phyloP scores from a whole-genome alignment of 2,113 vertebrate species.

The Mellivora capensis region DNA sequence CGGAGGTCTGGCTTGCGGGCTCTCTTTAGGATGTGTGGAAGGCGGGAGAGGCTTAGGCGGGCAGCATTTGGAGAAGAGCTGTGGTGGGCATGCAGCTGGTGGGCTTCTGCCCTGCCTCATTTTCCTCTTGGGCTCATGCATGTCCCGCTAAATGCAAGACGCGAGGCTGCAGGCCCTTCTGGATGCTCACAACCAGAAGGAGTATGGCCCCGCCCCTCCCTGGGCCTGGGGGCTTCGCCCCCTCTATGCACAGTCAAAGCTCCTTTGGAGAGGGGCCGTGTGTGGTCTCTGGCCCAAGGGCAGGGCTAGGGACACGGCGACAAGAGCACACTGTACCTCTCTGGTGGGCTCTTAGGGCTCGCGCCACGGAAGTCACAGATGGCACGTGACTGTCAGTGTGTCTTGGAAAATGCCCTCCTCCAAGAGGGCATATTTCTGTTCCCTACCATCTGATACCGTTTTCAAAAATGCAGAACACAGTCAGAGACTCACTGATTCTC shows the following conservation, averaged over 20 bases:
- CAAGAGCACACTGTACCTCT: neutral
- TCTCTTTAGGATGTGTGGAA: neutral
- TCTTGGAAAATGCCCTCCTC: neutral
- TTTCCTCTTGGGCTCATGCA: neutral
- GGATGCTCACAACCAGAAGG: neutral
- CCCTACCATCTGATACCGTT: neutral
- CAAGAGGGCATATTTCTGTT: neutral
- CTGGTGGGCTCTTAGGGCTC: neutral
- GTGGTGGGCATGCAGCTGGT: accelerated
- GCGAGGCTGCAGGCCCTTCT: neutral
- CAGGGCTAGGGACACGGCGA: neutral
- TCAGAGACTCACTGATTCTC: neutral
- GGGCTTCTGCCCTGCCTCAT: neutral
- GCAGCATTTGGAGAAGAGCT: neutral
- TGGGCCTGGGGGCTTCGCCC: no score
- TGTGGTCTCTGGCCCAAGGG: neutral
- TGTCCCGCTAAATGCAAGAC: neutral
- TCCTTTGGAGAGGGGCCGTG: neutral
- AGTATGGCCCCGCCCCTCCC: neutral
- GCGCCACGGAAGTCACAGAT: neutral
- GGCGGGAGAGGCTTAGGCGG: neutral
- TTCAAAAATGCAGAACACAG: neutral
- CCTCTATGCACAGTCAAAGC: neutral
- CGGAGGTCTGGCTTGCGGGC: neutral
- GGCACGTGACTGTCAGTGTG: neutral